Evolutionary conservation across 2,888 invertebrate species (phyloP).

Genomic region (Tetragonisca angustula): DNA sequence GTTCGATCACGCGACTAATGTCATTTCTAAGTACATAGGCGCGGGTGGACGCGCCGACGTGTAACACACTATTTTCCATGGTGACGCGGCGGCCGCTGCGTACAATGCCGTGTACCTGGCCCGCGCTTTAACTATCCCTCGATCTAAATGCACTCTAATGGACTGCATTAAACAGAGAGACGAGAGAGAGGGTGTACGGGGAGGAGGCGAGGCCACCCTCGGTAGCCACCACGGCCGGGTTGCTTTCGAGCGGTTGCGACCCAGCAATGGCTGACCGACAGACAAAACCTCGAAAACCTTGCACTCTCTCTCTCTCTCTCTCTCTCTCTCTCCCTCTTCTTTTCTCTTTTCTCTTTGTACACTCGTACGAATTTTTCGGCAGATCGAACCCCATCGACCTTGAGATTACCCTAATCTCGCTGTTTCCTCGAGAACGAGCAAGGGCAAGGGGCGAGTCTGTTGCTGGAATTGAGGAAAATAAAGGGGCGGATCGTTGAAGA

Average conservation of each 20-base stretch:
- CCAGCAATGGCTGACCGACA: conserved; percentile 68
- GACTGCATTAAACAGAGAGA: conserved; percentile 83
- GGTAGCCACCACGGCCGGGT: conserved; percentile 43
- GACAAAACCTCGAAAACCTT: conserved; percentile 67
- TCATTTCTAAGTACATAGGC: conserved; percentile 73
- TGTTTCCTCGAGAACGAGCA: not conserved
- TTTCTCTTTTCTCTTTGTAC: not conserved
- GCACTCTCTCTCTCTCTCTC: not conserved
- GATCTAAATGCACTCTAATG: conserved; percentile 84
- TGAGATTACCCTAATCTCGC: conserved; percentile 20
- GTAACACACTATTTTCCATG: conserved; percentile 78
- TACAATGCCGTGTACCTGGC: conserved; percentile 71
- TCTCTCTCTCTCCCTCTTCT: not conserved
- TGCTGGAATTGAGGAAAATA: conserved; percentile 1
- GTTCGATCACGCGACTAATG: conserved; percentile 72
- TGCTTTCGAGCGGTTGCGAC: conserved; percentile 49
- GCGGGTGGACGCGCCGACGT: conserved; percentile 63
- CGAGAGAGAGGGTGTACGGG: conserved; percentile 63
- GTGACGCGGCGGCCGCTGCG: conserved; percentile 64
- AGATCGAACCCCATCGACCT: conserved; percentile 30
- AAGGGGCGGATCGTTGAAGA: conserved; percentile 22
- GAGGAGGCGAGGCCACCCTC: conserved; percentile 63
- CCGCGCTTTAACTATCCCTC: conserved; percentile 83
- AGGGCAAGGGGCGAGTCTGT: not conserved
- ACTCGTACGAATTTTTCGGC: conserved; percentile 49